Evolutionary conservation across 2,888 invertebrate species (phyloP).

Genomic region (Sericinus montela): DNA sequence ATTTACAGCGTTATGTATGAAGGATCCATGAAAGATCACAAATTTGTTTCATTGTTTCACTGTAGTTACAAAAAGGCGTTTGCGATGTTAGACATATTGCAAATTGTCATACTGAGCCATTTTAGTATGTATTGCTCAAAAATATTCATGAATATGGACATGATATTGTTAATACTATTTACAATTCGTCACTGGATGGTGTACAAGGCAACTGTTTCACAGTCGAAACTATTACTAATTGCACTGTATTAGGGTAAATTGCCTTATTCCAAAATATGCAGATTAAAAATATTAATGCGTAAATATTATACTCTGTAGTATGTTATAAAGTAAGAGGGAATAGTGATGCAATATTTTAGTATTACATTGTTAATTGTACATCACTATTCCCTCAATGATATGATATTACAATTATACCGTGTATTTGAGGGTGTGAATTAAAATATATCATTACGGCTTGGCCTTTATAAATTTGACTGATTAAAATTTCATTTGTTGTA

Average conservation of each 20-base stretch:
- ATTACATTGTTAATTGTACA: not conserved
- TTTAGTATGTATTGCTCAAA: conserved; percentile 10
- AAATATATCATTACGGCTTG: conserved; percentile 18
- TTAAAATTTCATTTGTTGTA: conserved; percentile 4
- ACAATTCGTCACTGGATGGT: too few species aligned
- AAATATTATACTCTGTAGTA: conserved; percentile 11
- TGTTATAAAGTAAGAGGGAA: conserved; percentile 1
- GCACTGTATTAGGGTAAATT: conserved; percentile 14
- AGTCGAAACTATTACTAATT: not conserved
- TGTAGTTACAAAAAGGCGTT: not conserved
- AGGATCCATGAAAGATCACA: not conserved
- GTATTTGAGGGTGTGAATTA: conserved; percentile 10
- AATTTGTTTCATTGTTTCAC: conserved; percentile 5
- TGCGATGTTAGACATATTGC: conserved; percentile 1
- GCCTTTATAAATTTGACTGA: conserved; percentile 17
- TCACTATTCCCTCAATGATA: conserved; percentile 2
- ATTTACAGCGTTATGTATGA: too few species aligned
- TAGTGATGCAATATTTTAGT: conserved; percentile 6
- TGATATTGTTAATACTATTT: not conserved
- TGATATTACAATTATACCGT: conserved; percentile 10
- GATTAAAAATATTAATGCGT: conserved; percentile 10
- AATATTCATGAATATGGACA: conserved; percentile 14
- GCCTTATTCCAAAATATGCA: conserved; percentile 13
- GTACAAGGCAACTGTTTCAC: not conserved
- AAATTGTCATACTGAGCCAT: conserved; percentile 1